Evolutionary conservation across 2,113 vertebrate genomes (phyloP).

Genomic region (Rhynchomys soricoides): DNA sequence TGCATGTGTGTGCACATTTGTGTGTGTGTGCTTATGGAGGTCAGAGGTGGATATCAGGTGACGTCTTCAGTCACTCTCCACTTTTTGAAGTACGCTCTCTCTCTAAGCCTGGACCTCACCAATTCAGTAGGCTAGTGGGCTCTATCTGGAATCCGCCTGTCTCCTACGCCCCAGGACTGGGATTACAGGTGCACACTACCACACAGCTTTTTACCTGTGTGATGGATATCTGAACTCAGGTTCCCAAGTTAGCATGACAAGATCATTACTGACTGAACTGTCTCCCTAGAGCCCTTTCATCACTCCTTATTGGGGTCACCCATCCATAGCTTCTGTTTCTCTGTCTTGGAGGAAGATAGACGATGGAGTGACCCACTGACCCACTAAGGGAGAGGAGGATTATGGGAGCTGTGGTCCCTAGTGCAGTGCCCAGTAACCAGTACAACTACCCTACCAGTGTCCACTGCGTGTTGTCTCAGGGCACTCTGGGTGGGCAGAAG

Average conservation of each 20-base stretch:
- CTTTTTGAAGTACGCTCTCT: not conserved
- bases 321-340: not conserved
- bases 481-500: not conserved
- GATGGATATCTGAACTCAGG: not conserved
- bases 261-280: not conserved
- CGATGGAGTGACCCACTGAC: too few relatives aligned
- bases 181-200: not conserved
- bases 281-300: too few relatives aligned
- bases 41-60: not conserved
- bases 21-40: not conserved
- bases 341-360: not conserved
- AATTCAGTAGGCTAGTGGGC: too few relatives aligned
- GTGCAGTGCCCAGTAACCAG: too few relatives aligned
- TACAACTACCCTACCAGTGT: rapidly evolving
- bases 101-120: not conserved
- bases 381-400: not conserved
- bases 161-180: not conserved
- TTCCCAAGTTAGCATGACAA: not conserved
- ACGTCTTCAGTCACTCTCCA: not conserved
- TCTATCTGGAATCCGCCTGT: not conserved
- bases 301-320: not conserved
- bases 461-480: not conserved
- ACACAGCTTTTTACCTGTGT: not conserved
- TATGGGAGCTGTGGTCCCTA: rapidly evolving
- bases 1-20: not conserved